phyloP scores from a whole-genome alignment of 2,797 vertebrate species.

The Knipowitschia caucasica region DNA sequence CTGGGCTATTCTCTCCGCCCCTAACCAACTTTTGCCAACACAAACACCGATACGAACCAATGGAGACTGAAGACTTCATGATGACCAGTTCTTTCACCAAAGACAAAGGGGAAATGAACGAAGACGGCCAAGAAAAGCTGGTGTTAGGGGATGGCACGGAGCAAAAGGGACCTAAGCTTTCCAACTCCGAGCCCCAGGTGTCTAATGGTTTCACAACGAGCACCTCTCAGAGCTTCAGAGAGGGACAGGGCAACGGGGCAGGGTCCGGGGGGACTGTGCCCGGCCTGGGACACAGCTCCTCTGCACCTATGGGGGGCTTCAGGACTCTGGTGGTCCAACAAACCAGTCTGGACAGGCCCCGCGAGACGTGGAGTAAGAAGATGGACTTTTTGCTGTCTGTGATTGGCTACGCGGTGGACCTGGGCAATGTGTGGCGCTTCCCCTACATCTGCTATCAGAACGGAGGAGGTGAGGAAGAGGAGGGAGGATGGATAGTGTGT shows the following conservation, averaged over 20 bases:
- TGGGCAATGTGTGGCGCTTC: constrained; percentile 98
- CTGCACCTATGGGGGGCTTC: constrained; percentile 60
- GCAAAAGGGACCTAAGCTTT: constrained; percentile 67
- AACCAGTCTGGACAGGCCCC: constrained; percentile 80
- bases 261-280: constrained; percentile 34
- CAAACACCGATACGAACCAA: constrained; percentile 55
- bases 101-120: constrained; percentile 65
- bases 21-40: constrained; percentile 50
- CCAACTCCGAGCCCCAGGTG: constrained; percentile 75
- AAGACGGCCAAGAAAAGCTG: constrained; percentile 62
- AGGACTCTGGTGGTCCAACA: constrained; percentile 83
- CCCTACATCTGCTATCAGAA: constrained; percentile 99
- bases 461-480: constrained; percentile 89
- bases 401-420: constrained; percentile 95
- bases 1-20: constrained; percentile 50
- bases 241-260: constrained; percentile 58
- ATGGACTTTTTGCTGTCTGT: constrained; percentile 97
- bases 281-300: constrained; percentile 27
- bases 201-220: constrained; percentile 89
- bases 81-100: constrained; percentile 65
- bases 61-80: constrained; percentile 83
- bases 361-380: constrained; percentile 98
- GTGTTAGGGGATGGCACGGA: constrained; percentile 67
- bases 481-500: not conserved
- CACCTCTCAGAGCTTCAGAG: constrained; percentile 77